Conservation (phyloP, 2,888 invertebrate species). For the Platycheirus albimanus region DNA sequence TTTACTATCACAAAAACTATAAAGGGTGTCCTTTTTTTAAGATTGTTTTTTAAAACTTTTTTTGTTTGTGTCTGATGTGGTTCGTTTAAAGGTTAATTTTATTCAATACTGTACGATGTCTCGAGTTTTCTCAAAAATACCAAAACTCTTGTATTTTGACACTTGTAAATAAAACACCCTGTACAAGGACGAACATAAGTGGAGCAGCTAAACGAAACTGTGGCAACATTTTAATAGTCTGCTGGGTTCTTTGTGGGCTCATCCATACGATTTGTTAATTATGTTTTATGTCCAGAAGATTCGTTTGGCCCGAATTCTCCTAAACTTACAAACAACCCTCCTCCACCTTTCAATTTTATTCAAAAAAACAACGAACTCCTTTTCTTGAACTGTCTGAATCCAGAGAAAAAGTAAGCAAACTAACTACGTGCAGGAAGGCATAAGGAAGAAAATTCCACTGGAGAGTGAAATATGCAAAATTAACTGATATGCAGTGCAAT, state of each 20-base stretch:
- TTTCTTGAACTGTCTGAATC: too few species aligned
- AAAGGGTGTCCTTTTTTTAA: too few species aligned
- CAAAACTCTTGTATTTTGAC: neutral
- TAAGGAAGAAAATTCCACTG: conserved; percentile 6
- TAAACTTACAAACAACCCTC: too few species aligned
- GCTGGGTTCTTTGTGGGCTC: too few species aligned
- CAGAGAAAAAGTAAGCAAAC: neutral
- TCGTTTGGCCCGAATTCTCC: conserved; percentile 12
- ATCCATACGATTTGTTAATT: conserved; percentile 64
- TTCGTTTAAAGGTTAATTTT: too few species aligned
- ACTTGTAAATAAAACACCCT: neutral
- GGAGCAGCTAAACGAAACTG: conserved; percentile 19
- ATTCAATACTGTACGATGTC: too few species aligned
- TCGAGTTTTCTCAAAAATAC: too few species aligned
- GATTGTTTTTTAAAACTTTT: too few species aligned
- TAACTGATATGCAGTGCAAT: conserved; percentile 65
- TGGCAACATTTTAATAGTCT: conserved; percentile 13
- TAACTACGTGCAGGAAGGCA: neutral
- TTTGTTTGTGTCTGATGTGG: too few species aligned
- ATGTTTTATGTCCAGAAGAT: conserved; percentile 63
- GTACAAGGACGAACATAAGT: neutral
- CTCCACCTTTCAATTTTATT: too few species aligned
- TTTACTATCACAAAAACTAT: too few species aligned
- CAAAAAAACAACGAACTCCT: too few species aligned
- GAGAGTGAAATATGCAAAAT: conserved; percentile 63